A percentile compares a stretch with the other conserved stretches of the same genome.
Conservation (phyloP, 2,113 vertebrate genomes). For the Peromyscus polionotus region DNA sequence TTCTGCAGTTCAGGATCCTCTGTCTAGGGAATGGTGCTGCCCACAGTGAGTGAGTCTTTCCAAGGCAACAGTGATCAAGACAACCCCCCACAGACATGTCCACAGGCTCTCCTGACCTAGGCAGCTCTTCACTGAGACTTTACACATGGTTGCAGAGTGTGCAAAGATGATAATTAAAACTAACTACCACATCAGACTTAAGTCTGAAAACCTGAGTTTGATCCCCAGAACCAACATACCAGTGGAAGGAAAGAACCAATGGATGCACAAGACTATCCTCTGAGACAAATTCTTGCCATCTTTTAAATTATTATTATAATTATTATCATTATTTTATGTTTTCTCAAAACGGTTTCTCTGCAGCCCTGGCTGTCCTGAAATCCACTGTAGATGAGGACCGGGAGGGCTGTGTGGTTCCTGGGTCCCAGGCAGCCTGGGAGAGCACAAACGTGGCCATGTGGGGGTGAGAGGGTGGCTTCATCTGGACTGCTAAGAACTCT, state of each 20-base stretch:
- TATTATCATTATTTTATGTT: not conserved
- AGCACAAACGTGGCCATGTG: not conserved
- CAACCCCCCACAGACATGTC: not conserved
- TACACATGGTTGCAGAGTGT: not conserved
- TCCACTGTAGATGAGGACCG: not conserved
- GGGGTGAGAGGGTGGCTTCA: too few relatives aligned
- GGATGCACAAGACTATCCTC: not conserved
- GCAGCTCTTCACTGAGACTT: not conserved
- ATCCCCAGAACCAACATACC: not conserved
- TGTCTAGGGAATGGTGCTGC: not conserved
- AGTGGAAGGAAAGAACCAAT: not conserved
- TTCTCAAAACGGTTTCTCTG: not conserved
- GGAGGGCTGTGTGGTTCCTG: not conserved
- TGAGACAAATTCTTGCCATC: not conserved
- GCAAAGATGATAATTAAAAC: not conserved
- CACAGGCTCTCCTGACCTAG: not conserved
- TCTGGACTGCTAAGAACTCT: not conserved
- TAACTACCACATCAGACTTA: not conserved
- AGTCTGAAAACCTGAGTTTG: not conserved
- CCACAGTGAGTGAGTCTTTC: not conserved
- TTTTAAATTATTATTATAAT: not conserved
- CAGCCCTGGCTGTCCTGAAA: not conserved
- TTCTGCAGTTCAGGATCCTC: not conserved
- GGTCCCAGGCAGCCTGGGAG: not conserved
- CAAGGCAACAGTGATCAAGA: not conserved